Base-by-base conservation (phyloP, 2,113 vertebrate genomes). In the Orycteropus afer region DNA sequence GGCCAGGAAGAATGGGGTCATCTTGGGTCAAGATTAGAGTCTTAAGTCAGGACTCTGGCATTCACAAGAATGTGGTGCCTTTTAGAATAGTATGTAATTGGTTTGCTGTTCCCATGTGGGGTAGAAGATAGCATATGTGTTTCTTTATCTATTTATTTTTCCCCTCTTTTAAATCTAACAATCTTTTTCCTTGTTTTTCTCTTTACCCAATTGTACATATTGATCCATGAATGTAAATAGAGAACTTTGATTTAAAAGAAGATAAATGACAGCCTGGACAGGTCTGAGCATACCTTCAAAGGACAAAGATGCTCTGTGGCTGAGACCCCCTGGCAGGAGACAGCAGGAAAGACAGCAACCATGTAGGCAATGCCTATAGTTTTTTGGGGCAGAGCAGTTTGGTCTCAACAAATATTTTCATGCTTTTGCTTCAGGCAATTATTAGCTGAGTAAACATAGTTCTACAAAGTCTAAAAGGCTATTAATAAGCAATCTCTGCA, bases 381-480 rank as follows among this genome's bases (percentile, higher is more conserved):
- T 94, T 89, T 85, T 29, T 67, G 81, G 78, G 14, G 45, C 25
- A 67, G 15, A 57, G 61, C 40, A 57, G 53, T 63, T 81, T 87
- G 42, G 20, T 86, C 27, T 91, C 32, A 83, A 78, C n/a, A 92
- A 89, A 69, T 34, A 51, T 65, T 51, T 76, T 51, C 86, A 63
- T 40, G 69, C 29, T 84, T 96, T 77, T 83, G 80, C 81, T 95
- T 90, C 40, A 82, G 77, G 77, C 61, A 57, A 27, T 45, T 63
- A 76, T 81, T n/a, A n/a, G n/a, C 14, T 85, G 40, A 37, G 42
- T 78, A 82, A 81, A 69, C 15, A 74, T 34, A 94, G 93, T 63
- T 20, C 27, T 45, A 77, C 4, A 34, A 67, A 92, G n/a, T 59
- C 63, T 93, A 91, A n/a, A 92, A 91, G 40, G 65, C 34, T 5